phyloP scores from a whole-genome alignment of 1,140 invertebrate genomes.

The Stegodyphus mimosarum region DNA sequence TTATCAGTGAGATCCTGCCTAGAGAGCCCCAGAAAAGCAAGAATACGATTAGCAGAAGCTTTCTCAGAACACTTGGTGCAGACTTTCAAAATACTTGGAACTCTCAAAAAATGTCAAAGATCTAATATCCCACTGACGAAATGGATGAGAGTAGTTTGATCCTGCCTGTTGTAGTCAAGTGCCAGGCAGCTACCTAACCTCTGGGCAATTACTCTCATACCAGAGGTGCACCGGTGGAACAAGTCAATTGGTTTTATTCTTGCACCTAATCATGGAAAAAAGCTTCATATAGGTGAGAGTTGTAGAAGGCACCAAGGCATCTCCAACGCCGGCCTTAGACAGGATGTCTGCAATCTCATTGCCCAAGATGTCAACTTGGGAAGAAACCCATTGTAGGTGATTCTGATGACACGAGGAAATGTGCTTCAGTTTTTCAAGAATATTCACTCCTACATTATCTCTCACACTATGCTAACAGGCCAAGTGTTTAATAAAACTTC shows the following conservation, averaged over 20 bases:
- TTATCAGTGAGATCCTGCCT: too few species aligned
- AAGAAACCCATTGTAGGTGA: background rate
- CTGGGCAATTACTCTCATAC: too few species aligned
- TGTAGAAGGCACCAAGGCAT: background rate
- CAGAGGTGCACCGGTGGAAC: too few species aligned
- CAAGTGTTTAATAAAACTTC: background rate
- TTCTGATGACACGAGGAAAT: background rate
- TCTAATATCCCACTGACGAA: background rate
- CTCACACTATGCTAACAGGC: background rate
- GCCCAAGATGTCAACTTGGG: background rate
- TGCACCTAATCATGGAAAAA: too few species aligned
- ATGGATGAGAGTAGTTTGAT: background rate
- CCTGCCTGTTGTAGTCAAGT: conserved; percentile 8
- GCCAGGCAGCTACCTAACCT: background rate
- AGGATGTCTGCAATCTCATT: background rate
- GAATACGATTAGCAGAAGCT: too few species aligned
- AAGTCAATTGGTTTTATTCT: too few species aligned
- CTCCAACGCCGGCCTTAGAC: background rate
- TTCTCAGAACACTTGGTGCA: background rate
- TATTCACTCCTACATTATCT: background rate
- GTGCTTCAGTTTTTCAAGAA: background rate
- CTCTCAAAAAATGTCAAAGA: background rate
- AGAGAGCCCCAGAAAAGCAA: too few species aligned
- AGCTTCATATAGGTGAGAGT: background rate
- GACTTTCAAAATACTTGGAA: background rate